Percentiles rank a stretch among this genome's conserved stretches.
These are phyloP conservation scores for Beaufortia kweichowensis DNA, from an alignment of 2,113 vertebrate genomes.

Conservation along the genomic window DNA sequence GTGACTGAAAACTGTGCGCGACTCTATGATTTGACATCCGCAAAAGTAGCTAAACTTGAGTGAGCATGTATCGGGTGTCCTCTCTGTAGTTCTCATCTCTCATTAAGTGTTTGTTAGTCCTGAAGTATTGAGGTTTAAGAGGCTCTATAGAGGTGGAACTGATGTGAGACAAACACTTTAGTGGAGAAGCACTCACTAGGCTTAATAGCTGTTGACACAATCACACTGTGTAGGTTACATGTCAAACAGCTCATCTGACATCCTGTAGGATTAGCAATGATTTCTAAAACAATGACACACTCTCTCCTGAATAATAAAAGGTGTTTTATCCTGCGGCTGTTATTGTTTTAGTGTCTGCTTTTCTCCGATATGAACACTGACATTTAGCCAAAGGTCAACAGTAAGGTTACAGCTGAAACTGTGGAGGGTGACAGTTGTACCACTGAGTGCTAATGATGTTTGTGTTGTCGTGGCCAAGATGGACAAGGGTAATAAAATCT, in stretches of 20 bases:
- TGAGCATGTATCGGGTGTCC: not conserved
- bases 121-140: not conserved
- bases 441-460: too few relatives aligned
- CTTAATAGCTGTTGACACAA: not conserved
- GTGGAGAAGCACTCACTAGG: conserved; percentile 5
- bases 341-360: not conserved
- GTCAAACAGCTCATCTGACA: conserved; percentile 2
- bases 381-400: conserved; percentile 30
- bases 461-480: too few relatives aligned
- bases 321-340: not conserved
- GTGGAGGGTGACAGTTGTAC: too few relatives aligned
- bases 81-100: not conserved
- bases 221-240: not conserved
- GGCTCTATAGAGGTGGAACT: conserved; percentile 2
- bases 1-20: too few relatives aligned
- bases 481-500: too few relatives aligned
- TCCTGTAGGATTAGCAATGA: not conserved
- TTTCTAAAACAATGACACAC: not conserved
- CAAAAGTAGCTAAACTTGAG: too few relatives aligned
- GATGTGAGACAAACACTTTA: conserved; percentile 8
- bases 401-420: not conserved
- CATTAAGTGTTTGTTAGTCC: not conserved
- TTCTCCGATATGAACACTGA: not conserved
- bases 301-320: not conserved
- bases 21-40: too few relatives aligned